Conservation (phyloP, 1,140 invertebrate genomes). For the Zelostemma sp. region DNA sequence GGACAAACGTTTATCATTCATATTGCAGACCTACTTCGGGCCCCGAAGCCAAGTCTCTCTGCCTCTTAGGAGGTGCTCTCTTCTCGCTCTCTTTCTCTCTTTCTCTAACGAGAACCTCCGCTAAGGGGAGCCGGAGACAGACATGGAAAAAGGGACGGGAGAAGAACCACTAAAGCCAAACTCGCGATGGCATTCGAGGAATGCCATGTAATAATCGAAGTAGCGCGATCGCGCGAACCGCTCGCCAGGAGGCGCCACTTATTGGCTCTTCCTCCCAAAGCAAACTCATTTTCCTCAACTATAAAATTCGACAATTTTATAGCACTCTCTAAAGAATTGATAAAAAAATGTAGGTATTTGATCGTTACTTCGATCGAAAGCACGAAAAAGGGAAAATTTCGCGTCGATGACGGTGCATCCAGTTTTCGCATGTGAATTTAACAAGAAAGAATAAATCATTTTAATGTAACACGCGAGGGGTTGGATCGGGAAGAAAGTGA, state of each 20-base stretch:
- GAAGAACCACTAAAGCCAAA: slow-evolving; percentile 42
- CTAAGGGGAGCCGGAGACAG: slow-evolving; percentile 35
- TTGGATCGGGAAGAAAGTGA: slow-evolving; percentile 17
- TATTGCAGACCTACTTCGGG: slow-evolving; percentile 46
- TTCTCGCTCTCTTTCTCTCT: slow-evolving; percentile 6
- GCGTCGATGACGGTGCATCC: no score
- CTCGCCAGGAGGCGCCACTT: slow-evolving; percentile 63
- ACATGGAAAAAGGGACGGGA: slow-evolving; percentile 39
- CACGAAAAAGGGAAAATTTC: no score
- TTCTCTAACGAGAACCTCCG: slow-evolving; percentile 30
- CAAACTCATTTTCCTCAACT: slow-evolving; percentile 39
- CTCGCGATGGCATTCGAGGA: slow-evolving; percentile 65
- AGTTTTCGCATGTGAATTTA: slow-evolving; percentile 46
- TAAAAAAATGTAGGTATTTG: no score
- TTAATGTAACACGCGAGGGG: slow-evolving; percentile 34
- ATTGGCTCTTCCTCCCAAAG: slow-evolving; percentile 47
- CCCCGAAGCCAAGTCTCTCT: slow-evolving; percentile 31
- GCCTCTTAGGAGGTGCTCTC: slow-evolving; percentile 35
- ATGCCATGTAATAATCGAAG: slow-evolving; percentile 70
- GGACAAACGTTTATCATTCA: slow-evolving; percentile 49
- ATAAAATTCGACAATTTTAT: no score
- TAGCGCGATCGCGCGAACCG: slow-evolving; percentile 49
- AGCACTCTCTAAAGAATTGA: no score
- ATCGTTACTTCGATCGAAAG: no score
- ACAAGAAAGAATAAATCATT: slow-evolving; percentile 52